Evolutionary conservation across 2,113 vertebrate species (phyloP), one percentile per base, ranked within the genome.

Genomic region (Ochotona curzoniae): DNA sequence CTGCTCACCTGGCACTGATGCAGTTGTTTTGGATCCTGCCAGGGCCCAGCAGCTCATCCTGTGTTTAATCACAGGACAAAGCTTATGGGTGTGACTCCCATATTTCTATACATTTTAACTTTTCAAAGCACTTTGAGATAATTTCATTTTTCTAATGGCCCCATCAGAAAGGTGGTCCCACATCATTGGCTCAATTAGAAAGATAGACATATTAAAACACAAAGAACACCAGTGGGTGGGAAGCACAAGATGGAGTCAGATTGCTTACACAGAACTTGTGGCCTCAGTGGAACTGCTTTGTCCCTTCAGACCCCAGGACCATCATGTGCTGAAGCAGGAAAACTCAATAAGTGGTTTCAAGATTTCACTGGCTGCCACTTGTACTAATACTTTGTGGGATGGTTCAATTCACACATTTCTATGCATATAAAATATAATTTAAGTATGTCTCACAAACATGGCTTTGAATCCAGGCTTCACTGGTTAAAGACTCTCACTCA

Each of bases 391-490:
- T 80, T 89, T 47, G 0, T n/a, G 47, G n/a, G 14, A 6, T 47
- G 57, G 44, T 11, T 89, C 76, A 80, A 51, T 25, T 28, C 11
- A 76, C 18, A 91, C 7, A 30, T 47, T 64, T 74, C 21, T 93
- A 5, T 60, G 12, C 21, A 20, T 79, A 47, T 70, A 32, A 73
- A 73, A 28, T 51, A 57, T 30, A 64, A 75, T 11, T 67, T 38
- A 75, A 88, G 82, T 51, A 51, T 9, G 4, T 51, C 88, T 85
- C 70, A 91, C 64, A 86, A 63, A 83, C 61, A 47, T 89, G 63
- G 30, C 10, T 76, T 80, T 71, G 35, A 51, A 91, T 51, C 21
- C 57, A 86, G 67, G 70, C 61, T 73, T 86, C 61, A 25, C 44
- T 49, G 63, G 57, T 83, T 80, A 57, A 83, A 73, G 7, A 47